These are phyloP conservation scores for Drosophila mojavensis DNA, from an alignment of 1,140 invertebrate species.

Conservation along the genomic window DNA sequence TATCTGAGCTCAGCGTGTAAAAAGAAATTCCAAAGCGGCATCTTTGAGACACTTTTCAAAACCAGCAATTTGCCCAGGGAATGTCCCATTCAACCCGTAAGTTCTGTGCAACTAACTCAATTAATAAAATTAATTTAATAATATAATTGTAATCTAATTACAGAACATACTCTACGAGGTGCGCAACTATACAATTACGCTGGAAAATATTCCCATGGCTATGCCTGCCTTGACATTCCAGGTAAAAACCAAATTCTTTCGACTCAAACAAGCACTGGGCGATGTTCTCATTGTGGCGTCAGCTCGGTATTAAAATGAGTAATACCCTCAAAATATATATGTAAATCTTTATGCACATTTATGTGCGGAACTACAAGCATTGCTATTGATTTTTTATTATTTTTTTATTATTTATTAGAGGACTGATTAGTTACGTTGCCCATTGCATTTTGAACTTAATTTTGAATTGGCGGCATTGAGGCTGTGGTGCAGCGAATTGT, in stretches of 20 bases:
- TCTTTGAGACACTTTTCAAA: neutral
- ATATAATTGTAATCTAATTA: neutral
- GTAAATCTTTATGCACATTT: neutral
- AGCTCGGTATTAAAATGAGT: neutral
- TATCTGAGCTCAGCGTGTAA: neutral
- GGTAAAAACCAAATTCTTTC: neutral
- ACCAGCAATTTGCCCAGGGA: conserved; percentile 16
- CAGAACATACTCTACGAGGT: conserved; percentile 25
- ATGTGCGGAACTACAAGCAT: too few relatives aligned
- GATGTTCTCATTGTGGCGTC: neutral
- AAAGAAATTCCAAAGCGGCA: neutral
- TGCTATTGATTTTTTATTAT: too few relatives aligned
- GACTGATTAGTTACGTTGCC: too few relatives aligned
- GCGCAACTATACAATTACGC: conserved; percentile 28
- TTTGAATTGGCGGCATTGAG: neutral
- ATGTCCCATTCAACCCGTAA: conserved; percentile 19
- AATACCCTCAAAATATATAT: neutral
- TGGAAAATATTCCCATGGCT: conserved; percentile 16
- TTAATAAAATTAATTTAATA: too few relatives aligned
- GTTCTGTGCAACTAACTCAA: neutral
- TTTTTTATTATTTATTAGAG: too few relatives aligned
- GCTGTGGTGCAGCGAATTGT: neutral
- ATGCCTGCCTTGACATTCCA: conserved; percentile 3
- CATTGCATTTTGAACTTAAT: neutral
- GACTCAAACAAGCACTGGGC: neutral